Evolutionary conservation across 2,113 vertebrate species (phyloP).

Genomic region (Aldabrachelys gigantea): DNA sequence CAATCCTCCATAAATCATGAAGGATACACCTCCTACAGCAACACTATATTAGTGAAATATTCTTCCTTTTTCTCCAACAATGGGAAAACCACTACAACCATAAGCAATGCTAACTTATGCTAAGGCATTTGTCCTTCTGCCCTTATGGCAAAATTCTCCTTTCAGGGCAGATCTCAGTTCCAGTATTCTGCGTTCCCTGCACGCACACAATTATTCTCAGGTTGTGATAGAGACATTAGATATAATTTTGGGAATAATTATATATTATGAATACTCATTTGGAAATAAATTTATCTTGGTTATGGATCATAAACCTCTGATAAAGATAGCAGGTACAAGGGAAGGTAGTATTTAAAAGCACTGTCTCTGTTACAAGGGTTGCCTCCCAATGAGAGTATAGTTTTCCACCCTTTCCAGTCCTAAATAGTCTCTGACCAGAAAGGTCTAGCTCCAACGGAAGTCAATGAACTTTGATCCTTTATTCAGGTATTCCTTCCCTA

Average conservation of each 20-base stretch:
- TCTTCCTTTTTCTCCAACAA: not conserved
- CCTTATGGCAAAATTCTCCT: not conserved
- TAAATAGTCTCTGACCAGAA: not conserved
- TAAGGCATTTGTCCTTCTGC: not conserved
- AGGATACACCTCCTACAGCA: not conserved
- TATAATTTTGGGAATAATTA: not conserved
- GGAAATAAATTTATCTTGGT: not conserved
- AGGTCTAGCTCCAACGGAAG: not conserved
- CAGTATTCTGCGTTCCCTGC: not conserved
- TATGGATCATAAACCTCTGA: not conserved
- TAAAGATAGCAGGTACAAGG: not conserved
- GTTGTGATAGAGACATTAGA: not conserved
- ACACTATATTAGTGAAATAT: not conserved
- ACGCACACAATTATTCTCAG: not conserved
- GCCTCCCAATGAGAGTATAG: no score
- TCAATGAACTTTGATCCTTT: not conserved
- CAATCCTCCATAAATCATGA: no score
- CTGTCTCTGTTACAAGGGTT: not conserved
- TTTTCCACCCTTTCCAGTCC: no score
- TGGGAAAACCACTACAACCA: not conserved
- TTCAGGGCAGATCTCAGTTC: not conserved
- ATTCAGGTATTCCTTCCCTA: not conserved
- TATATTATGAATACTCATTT: not conserved
- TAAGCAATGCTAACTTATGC: not conserved
- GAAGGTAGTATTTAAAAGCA: not conserved